Conservation (phyloP, 1,140 invertebrate species). For the Saccostrea echinata region DNA sequence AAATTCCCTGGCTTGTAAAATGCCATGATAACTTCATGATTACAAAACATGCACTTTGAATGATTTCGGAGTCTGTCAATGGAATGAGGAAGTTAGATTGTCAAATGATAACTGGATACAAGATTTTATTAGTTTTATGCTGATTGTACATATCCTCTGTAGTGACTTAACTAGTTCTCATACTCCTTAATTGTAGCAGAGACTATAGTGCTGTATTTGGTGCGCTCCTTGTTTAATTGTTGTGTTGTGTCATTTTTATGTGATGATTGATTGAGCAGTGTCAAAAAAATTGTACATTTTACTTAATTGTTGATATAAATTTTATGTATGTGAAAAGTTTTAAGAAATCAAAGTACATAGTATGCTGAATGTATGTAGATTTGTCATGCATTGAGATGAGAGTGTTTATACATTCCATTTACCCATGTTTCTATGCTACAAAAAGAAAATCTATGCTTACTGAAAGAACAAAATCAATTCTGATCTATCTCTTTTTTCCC, state of each 20-base stretch:
- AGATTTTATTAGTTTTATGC: constrained; percentile 6
- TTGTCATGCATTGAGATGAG: not conserved
- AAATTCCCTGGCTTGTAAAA: not conserved
- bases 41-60: not conserved
- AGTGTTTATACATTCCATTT: constrained; percentile 36
- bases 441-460: constrained; percentile 23
- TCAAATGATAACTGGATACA: not conserved
- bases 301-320: constrained; percentile 18
- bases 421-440: constrained; percentile 20
- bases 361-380: constrained; percentile 39
- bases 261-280: constrained; percentile 29
- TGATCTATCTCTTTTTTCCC: not conserved
- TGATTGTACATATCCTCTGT: constrained; percentile 27
- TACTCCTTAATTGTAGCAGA: not conserved
- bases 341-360: constrained; percentile 11
- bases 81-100: constrained; percentile 17
- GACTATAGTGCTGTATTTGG: not conserved
- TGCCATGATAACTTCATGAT: not conserved
- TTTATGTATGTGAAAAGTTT: constrained; percentile 15
- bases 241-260: constrained; percentile 5
- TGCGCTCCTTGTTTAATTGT: constrained; percentile 7
- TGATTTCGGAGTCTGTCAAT: not conserved
- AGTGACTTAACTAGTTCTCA: not conserved
- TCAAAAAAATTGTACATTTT: constrained; percentile 32
- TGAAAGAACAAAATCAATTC: not conserved